Evolutionary conservation across 2,113 vertebrate species (phyloP).

Genomic region (Otis tarda): DNA sequence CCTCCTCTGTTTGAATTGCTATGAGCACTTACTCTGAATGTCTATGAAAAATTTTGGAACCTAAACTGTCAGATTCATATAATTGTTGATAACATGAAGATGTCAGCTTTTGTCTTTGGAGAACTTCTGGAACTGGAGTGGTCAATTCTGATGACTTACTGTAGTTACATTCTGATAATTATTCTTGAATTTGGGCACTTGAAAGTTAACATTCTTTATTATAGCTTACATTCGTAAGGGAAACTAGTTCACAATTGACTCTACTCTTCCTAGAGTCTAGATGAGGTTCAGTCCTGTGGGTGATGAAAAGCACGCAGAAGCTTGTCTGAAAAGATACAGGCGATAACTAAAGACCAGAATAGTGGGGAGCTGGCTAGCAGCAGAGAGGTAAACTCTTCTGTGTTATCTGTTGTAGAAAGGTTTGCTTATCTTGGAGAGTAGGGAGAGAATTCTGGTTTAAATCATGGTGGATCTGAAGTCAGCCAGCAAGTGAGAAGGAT

Average conservation of each 20-base stretch:
- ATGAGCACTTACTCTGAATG: background rate
- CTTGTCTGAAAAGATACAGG: background rate
- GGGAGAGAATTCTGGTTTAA: background rate
- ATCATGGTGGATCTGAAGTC: background rate
- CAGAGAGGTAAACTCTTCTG: background rate
- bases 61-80: background rate
- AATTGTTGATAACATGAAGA: background rate
- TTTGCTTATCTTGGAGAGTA: background rate
- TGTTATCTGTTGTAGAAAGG: background rate
- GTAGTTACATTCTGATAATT: background rate
- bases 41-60: background rate
- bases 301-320: background rate
- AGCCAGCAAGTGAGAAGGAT: fast-evolving
- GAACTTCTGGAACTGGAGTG: background rate
- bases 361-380: background rate
- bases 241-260: background rate
- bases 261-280: background rate
- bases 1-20: background rate
- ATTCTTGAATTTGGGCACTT: background rate
- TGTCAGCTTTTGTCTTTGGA: background rate
- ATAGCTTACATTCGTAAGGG: background rate
- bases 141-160: background rate
- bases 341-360: background rate
- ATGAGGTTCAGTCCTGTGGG: background rate
- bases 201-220: background rate